Base-by-base conservation (phyloP, 2,888 invertebrate species). In the Catocala sponsa region DNA sequence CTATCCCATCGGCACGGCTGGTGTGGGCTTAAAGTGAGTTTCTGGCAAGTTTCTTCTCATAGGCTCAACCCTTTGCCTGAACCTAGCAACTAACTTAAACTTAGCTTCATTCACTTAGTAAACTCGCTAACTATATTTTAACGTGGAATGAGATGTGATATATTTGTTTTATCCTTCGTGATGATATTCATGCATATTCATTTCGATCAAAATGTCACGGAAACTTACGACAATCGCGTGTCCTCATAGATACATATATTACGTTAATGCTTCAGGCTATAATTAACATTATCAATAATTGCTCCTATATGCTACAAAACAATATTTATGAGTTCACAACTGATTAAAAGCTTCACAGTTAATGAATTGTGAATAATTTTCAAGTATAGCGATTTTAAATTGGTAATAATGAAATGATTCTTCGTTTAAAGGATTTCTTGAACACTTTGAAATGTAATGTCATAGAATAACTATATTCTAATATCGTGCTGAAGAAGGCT, bases 401-500 rank as follows among this genome's bases (percentile, higher is more conserved):
- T 38, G 25, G n/a, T 9, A 6, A 33, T 42, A 50, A 49, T 51
- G 46, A 41, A 35, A 4, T 10, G 1, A 48, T 25, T 55, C 38
- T 32, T 44, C 1, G 25, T 9, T 11, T 13, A 35, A 51, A 44
- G 57, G 50, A 5, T 51, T n/a, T 9, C 6, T 46, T 46, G 47
- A 9, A 7, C 7, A 35, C 4, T 35, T 35, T 5, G 35, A 35
- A 6, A 35, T 35, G 35, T 35, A 35, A 35, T 15, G 15, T 15
- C 15, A 15, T 15, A 15, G 15, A 15, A 15, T n/a, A n/a, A n/a
- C n/a, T n/a, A 84, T 99, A 99, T 88, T 97, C 99, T 72, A 98
- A 99, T 91, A 98, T 99, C 87, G 99, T 99, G 35, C 95, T 99
- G 88, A 99, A 99, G 92, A 99, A 99, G 93, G 99, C 99, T 59